Percentiles rank a stretch among this genome's conserved stretches.
Evolutionary conservation across 2,888 invertebrate genomes (phyloP).

Genomic region (Drosophila trichaetosa): DNA sequence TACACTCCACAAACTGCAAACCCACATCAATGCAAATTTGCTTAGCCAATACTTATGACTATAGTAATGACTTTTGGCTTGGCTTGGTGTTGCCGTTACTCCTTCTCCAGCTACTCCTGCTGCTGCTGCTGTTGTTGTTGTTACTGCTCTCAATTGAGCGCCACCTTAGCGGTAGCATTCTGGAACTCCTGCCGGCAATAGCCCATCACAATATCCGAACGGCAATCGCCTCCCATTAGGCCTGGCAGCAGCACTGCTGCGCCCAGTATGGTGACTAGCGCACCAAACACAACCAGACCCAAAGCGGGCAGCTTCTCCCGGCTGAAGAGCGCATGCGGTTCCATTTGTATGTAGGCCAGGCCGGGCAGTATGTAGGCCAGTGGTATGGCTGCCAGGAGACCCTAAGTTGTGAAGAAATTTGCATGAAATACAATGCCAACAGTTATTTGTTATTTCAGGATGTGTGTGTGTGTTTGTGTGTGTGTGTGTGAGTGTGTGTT

Average conservation of each 20-base stretch:
- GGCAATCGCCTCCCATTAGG: constrained; percentile 84
- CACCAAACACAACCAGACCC: constrained; percentile 89
- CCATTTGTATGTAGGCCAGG: constrained; percentile 90
- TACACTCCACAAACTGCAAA: constrained; percentile 3
- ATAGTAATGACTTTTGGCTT: constrained; percentile 61
- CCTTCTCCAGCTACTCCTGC: background rate
- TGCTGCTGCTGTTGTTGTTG: background rate
- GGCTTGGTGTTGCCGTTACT: constrained; percentile 14
- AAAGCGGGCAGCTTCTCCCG: constrained; percentile 90
- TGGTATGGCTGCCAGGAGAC: constrained; percentile 92
- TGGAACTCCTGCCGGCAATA: constrained; percentile 83
- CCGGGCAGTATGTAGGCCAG: constrained; percentile 93
- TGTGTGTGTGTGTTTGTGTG: background rate
- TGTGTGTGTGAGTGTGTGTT: background rate
- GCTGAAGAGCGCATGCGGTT: constrained; percentile 89
- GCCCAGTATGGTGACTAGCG: constrained; percentile 84
- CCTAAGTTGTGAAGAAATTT: constrained; percentile 85
- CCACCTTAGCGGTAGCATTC: constrained; percentile 68
- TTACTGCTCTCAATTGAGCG: constrained; percentile 31
- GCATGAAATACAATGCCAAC: constrained; percentile 41
- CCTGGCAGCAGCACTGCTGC: constrained; percentile 84
- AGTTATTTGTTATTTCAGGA: constrained; percentile 7
- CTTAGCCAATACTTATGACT: constrained; percentile 51
- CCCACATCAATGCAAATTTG: constrained; percentile 49
- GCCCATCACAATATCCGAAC: constrained; percentile 84